Conservation (phyloP, 2,888 invertebrate species). For the Ecdyonurus torrentis region DNA sequence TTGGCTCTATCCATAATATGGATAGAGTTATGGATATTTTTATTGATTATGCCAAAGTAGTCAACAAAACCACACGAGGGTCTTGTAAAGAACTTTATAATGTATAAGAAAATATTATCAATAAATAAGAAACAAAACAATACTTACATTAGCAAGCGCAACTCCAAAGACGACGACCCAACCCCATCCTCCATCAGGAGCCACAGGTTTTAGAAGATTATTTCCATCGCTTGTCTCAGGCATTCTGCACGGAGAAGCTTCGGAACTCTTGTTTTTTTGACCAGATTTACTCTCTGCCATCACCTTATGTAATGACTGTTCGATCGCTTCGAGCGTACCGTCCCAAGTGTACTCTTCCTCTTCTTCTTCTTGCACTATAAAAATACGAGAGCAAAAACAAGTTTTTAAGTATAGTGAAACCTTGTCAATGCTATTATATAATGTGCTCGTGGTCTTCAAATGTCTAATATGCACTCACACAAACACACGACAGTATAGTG, state of each 20-base stretch:
- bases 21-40: no score
- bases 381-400: not conserved
- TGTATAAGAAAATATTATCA: no score
- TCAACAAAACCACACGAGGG: no score
- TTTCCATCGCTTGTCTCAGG: not conserved
- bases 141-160: constrained; percentile 67
- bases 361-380: not conserved
- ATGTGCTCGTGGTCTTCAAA: no score
- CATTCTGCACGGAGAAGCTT: not conserved
- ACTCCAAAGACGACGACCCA: constrained; percentile 76
- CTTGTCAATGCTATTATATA: no score
- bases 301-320: not conserved
- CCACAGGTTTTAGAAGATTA: constrained; percentile 26
- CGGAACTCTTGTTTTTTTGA: not conserved
- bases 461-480: no score
- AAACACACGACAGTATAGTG: not conserved
- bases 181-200: constrained; percentile 80
- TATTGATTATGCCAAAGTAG: no score
- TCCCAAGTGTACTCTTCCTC: not conserved
- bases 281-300: not conserved
- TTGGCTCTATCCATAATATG: no score
- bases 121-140: no score
- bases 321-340: not conserved
- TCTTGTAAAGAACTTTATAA: no score
- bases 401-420: not conserved